These are phyloP conservation scores for Hipposideros armiger DNA, from an alignment of 2,113 vertebrate genomes.

Conservation along the genomic window DNA sequence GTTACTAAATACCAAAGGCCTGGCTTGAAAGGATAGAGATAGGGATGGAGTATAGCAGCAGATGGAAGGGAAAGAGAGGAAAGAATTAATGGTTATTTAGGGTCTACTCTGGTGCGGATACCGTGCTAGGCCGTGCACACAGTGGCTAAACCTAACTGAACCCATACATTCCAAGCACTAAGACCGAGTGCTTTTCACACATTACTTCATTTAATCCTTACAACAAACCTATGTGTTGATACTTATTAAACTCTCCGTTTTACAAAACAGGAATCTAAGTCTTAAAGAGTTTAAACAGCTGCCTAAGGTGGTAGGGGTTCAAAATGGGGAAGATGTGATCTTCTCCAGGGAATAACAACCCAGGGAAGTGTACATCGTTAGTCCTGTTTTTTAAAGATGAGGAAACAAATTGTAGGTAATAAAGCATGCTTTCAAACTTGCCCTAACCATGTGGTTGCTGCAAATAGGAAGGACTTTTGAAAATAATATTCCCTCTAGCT, in stretches of 20 bases:
- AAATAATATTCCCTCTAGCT: neutral
- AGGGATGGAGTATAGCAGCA: neutral
- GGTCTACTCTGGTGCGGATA: too few relatives aligned
- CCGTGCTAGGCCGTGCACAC: fast-evolving
- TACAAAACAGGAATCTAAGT: neutral
- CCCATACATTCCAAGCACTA: neutral
- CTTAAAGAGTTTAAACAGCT: neutral
- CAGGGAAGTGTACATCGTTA: neutral
- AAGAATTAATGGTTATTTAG: neutral
- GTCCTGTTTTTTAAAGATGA: neutral
- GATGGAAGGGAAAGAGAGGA: neutral
- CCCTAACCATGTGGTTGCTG: neutral
- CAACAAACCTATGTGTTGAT: neutral
- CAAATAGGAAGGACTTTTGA: neutral
- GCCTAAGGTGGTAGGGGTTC: neutral
- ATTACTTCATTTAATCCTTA: neutral
- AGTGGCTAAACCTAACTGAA: neutral
- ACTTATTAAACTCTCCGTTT: neutral
- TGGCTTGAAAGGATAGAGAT: neutral
- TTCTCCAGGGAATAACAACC: neutral
- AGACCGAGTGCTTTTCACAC: neutral
- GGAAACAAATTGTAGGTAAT: neutral
- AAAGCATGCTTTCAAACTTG: neutral
- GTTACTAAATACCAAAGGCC: neutral
- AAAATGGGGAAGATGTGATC: neutral